Conservation (phyloP, 1,140 invertebrate genomes). For the Ips nitidus region DNA sequence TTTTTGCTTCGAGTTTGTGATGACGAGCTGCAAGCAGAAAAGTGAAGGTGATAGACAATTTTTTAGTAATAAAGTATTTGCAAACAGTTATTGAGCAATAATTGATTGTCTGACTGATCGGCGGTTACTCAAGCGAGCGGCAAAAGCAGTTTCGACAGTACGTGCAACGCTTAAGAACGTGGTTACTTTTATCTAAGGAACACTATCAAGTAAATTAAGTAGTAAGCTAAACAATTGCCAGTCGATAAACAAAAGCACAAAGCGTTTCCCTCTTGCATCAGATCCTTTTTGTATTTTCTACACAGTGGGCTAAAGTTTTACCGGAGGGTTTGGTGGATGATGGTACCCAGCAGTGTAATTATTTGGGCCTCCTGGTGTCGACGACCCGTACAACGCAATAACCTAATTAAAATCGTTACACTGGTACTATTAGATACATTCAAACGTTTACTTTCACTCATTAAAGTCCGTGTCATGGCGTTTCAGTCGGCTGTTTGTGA, state of each 20-base stretch:
- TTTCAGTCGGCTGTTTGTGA: background rate
- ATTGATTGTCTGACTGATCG: background rate
- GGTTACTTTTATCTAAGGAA: no score
- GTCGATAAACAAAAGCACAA: constrained; percentile 5
- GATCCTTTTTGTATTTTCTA: background rate
- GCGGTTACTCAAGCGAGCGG: background rate
- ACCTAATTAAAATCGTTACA: constrained; percentile 16
- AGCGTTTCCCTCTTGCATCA: background rate
- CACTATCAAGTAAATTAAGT: no score
- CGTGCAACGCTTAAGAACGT: no score
- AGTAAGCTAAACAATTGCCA: background rate
- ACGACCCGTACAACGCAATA: constrained; percentile 10
- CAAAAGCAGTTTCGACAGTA: background rate
- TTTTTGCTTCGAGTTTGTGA: background rate
- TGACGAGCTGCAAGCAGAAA: background rate
- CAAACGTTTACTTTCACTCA: constrained; percentile 11
- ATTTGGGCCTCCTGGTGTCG: constrained; percentile 1
- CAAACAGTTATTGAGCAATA: background rate
- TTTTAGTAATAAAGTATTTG: background rate
- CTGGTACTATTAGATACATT: background rate
- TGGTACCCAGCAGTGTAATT: background rate
- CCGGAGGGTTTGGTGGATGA: no score
- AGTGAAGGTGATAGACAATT: background rate
- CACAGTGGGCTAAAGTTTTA: no score
- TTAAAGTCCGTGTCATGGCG: background rate